Evolutionary conservation across 1,140 invertebrate species (phyloP).

Genomic region (Geopemphigus sp.): DNA sequence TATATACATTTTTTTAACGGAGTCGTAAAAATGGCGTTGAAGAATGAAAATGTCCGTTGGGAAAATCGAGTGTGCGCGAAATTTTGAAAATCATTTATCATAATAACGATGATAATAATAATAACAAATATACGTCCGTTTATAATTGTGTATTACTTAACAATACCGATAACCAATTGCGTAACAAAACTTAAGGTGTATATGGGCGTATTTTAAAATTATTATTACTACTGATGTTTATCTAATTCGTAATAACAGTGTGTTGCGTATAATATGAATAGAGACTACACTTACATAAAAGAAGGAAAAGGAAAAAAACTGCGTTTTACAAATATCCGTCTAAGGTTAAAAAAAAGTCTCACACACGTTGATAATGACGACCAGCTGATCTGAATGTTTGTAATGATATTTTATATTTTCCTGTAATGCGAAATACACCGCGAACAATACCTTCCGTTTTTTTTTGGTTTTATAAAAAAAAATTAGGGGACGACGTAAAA

Average conservation of each 20-base stretch:
- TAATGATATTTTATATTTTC: constrained; percentile 18
- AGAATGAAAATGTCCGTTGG: constrained; percentile 2
- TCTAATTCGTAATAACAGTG: neutral
- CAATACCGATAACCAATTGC: neutral
- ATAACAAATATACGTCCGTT: too few relatives aligned
- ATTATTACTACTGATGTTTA: neutral
- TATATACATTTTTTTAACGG: neutral
- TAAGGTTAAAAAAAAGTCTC: constrained; percentile 17
- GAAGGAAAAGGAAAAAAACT: neutral
- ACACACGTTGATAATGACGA: constrained; percentile 5
- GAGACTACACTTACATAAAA: neutral
- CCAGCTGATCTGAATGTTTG: constrained; percentile 12
- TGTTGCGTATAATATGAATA: neutral
- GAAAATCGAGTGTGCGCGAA: neutral
- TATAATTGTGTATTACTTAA: too few relatives aligned
- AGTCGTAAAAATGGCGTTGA: constrained; percentile 1
- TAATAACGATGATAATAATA: too few relatives aligned
- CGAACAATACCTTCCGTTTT: constrained; percentile 3
- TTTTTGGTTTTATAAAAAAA: constrained; percentile 23
- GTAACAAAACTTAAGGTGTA: neutral
- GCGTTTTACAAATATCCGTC: neutral
- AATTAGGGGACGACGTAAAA: constrained; percentile 23
- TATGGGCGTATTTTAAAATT: neutral
- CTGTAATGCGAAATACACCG: neutral
- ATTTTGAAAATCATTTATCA: neutral